Percentiles rank a stretch among this genome's conserved stretches.
phyloP scores from a whole-genome alignment of 2,888 invertebrate species.

The Polylopha cassiicola region DNA sequence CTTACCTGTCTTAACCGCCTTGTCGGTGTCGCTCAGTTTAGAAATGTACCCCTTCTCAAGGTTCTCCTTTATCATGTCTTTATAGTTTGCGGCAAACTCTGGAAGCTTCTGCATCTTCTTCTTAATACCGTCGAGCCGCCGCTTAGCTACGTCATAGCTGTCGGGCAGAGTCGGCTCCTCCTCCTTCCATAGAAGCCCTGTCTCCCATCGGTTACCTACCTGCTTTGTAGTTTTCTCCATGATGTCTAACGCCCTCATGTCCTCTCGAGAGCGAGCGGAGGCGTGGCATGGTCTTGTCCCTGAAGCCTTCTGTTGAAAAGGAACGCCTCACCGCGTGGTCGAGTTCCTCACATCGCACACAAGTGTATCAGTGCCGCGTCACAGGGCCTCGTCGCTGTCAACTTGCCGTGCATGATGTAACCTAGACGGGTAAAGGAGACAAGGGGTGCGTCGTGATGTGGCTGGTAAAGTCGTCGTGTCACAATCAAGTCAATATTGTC shows the following conservation, averaged over 20 bases:
- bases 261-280: not conserved
- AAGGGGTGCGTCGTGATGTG: not conserved
- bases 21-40: not conserved
- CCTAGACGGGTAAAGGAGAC: not conserved
- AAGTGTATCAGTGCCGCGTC: no score
- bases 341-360: not conserved
- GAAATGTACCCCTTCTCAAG: conserved; percentile 1
- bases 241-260: not conserved
- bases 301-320: not conserved
- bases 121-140: not conserved
- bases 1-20: not conserved
- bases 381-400: no score
- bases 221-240: not conserved
- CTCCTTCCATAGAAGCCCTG: not conserved
- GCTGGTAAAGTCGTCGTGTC: not conserved
- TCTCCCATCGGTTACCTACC: not conserved
- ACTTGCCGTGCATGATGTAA: not conserved
- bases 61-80: conserved; percentile 1
- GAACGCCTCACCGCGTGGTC: not conserved
- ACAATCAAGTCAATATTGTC: no score
- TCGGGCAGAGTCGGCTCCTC: no score
- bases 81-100: not conserved
- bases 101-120: conserved; percentile 2
- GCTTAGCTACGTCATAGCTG: not conserved
- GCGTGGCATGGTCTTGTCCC: not conserved